Base-by-base conservation (phyloP, 2,113 vertebrate genomes). In the Paratilapia polleni region DNA sequence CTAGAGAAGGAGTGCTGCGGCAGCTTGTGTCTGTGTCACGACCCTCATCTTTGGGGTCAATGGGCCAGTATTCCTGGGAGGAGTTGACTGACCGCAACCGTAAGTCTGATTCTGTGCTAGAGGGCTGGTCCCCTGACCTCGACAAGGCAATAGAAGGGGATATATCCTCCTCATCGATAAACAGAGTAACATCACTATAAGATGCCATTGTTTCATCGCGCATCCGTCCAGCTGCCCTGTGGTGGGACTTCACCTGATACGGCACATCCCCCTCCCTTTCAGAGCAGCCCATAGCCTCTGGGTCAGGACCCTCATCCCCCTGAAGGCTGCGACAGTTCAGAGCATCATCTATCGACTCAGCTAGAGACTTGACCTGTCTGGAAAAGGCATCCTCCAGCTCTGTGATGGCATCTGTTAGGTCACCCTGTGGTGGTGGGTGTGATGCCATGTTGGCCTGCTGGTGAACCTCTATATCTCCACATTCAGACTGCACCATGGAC, bases 341-440 rank as follows among this genome's bases (percentile, higher is more conserved):
- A 0, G 98, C 98, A 1, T 99, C 98, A 0, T 99, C 98, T 3
- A 99, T 99, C 8, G 98, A 99, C 84, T 99, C 98, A 0, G 98
- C 98, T 86, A 99, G 94, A 4, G 98, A 99, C 87, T 99, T 99
- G 78, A 99, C 98, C 92, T 99, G 98, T 91, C 97, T 94, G 34
- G 98, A 99, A 89, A 99, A 99, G 63, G 98, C 97, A 2, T 99
- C 98, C 95, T 99, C 98, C 83, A 99, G 96, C 93, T 99, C 98
- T 0, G 98, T 99, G 88, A 99, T 99, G 64, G 98, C 97, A 4
- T 99, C 98, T 0, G 95, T 94, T 49, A 99, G 97, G 92, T 99
- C 97, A 0, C 95, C 95, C 86, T 97, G 96, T 0, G 95, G 93
- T 0, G 97, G 93, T 0, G 97, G 96, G 82, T 93, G 94, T 20